These are phyloP conservation scores for Monopterus albus DNA, from an alignment of 2,113 vertebrate species.

Conservation along the genomic window DNA sequence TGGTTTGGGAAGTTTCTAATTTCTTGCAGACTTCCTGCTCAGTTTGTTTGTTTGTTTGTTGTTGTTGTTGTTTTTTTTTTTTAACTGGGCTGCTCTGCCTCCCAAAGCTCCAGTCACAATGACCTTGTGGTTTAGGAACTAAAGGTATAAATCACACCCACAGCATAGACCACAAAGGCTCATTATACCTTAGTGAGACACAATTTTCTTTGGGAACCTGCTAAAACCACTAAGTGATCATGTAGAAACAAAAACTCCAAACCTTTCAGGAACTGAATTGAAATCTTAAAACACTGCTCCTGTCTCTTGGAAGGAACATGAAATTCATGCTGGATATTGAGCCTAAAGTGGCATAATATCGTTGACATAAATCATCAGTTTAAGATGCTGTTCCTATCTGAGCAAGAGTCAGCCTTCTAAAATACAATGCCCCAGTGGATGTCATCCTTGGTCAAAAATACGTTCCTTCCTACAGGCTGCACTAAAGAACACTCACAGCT, in stretches of 20 bases:
- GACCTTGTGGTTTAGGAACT: conserved; percentile 32
- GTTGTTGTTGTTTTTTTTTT: too few relatives aligned
- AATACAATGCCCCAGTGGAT: conserved; percentile 36
- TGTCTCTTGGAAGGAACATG: background rate
- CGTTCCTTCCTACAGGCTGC: conserved; percentile 3
- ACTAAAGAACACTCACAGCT: conserved; percentile 21
- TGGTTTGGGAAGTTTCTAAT: conserved; percentile 5
- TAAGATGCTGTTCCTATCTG: background rate
- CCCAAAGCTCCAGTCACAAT: conserved; percentile 4
- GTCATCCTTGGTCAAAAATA: conserved; percentile 48
- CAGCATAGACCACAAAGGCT: conserved; percentile 1
- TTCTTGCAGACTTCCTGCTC: background rate
- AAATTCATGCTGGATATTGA: background rate
- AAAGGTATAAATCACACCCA: conserved; percentile 49
- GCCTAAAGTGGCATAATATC: background rate
- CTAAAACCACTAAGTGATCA: background rate
- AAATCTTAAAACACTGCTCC: too few relatives aligned
- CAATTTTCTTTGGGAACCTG: background rate
- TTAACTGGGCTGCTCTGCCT: background rate
- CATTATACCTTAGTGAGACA: background rate
- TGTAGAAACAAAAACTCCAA: background rate
- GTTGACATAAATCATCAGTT: background rate
- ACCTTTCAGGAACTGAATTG: background rate
- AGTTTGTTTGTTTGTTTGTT: too few relatives aligned
- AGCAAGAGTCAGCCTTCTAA: conserved; percentile 10